Evolutionary conservation across 2,113 vertebrate genomes (phyloP).

Genomic region (Chloebia gouldiae): DNA sequence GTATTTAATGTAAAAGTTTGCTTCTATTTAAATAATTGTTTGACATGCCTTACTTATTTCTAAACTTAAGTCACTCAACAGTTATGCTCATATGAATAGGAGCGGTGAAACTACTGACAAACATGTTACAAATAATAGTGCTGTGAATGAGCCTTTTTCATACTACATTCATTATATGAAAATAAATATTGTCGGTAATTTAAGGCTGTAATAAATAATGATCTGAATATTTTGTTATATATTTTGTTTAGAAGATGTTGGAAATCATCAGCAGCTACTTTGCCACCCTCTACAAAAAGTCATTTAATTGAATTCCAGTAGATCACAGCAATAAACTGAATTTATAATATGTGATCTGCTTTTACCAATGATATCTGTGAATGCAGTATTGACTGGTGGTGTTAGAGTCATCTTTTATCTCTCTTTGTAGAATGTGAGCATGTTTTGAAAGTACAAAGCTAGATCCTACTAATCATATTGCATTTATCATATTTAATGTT

Average conservation of each 20-base stretch:
- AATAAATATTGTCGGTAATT: background rate
- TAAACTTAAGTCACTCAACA: background rate
- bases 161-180: background rate
- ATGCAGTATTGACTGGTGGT: conserved; percentile 21
- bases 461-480: conserved; percentile 20
- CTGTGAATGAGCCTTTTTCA: background rate
- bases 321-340: conserved; percentile 50
- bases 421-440: conserved; percentile 29
- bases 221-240: background rate
- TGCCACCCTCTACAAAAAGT: background rate
- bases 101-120: background rate
- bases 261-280: conserved; percentile 20
- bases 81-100: background rate
- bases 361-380: conserved; percentile 35
- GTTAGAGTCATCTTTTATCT: conserved; percentile 42
- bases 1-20: background rate
- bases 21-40: conserved; percentile 28
- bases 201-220: background rate
- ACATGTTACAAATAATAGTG: background rate
- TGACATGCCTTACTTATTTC: background rate
- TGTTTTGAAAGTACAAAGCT: conserved; percentile 43
- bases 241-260: background rate
- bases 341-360: conserved; percentile 58
- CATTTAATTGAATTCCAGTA: conserved; percentile 19
- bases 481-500: conserved; percentile 43